These are phyloP conservation scores for Epirrhoe tristata DNA, from an alignment of 2,888 invertebrate genomes.

Conservation along the genomic window DNA sequence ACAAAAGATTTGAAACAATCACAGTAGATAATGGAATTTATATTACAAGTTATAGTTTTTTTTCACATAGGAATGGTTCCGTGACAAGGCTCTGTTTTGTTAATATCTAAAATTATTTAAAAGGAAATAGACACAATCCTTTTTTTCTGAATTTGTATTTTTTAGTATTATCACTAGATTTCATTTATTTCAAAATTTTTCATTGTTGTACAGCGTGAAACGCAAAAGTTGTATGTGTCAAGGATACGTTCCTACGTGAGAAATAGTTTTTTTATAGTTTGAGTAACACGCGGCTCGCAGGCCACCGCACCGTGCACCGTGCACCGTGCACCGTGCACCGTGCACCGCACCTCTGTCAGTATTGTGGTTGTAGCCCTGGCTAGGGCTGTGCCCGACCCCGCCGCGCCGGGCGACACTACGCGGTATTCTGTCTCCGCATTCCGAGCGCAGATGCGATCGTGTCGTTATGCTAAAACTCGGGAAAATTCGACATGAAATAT, in stretches of 20 bases:
- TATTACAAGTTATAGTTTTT: slow-evolving; percentile 51
- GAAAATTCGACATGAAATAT: slow-evolving; percentile 23
- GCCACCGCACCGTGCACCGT: neutral
- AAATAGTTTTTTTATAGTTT: no score
- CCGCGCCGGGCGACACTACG: neutral
- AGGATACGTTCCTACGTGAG: no score
- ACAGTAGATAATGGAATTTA: slow-evolving; percentile 68
- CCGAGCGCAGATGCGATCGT: slow-evolving; percentile 1
- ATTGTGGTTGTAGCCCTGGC: neutral
- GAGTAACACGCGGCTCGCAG: slow-evolving; percentile 22
- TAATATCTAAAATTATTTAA: no score
- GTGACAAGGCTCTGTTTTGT: no score
- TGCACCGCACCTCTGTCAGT: no score
- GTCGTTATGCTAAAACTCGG: slow-evolving; percentile 19
- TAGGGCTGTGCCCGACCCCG: neutral
- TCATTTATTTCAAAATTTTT: no score
- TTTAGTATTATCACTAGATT: no score
- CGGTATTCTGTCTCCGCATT: slow-evolving; percentile 14
- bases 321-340: neutral
- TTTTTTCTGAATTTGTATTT: no score
- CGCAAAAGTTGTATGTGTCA: no score
- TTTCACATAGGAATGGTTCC: no score
- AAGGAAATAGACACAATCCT: no score
- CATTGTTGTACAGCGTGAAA: no score
- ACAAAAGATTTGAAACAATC: slow-evolving; percentile 61